These are phyloP conservation scores for Coleophora flavipennella DNA, from an alignment of 2,888 invertebrate genomes.

Conservation along the genomic window DNA sequence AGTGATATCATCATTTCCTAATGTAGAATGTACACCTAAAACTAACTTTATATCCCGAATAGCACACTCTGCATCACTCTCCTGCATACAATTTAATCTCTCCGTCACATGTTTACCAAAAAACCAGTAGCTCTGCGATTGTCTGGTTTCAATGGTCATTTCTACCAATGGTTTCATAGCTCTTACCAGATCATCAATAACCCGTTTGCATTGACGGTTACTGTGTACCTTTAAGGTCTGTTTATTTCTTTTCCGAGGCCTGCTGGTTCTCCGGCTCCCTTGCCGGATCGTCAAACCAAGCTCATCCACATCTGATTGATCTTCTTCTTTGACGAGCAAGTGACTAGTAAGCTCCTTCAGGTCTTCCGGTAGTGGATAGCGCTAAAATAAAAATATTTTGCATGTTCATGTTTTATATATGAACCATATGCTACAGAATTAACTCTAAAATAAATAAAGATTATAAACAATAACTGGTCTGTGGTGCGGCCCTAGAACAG, in stretches of 20 bases:
- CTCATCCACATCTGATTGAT: constrained; percentile 27
- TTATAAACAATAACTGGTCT: too few species aligned
- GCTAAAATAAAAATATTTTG: too few species aligned
- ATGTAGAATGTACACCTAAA: constrained; percentile 15
- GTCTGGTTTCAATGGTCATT: too few species aligned
- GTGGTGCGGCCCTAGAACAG: too few species aligned
- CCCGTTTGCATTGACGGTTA: constrained; percentile 33
- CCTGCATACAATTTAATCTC: constrained; percentile 44
- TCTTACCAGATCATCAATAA: constrained; percentile 42
- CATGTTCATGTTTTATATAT: too few species aligned
- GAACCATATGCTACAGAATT: too few species aligned
- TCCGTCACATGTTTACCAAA: constrained; percentile 55
- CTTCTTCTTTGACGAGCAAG: constrained; percentile 35
- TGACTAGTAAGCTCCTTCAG: constrained; percentile 12
- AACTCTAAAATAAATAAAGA: too few species aligned
- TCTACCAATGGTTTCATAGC: too few species aligned
- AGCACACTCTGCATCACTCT: constrained; percentile 45
- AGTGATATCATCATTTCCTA: too few species aligned
- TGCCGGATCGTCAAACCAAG: constrained; percentile 9
- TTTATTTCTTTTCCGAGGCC: constrained; percentile 35
- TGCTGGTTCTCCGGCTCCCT: constrained; percentile 36
- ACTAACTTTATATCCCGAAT: constrained; percentile 36
- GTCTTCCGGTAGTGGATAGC: constrained; percentile 19
- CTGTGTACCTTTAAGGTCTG: constrained; percentile 16
- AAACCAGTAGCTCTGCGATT: too few species aligned